A percentile compares a stretch with the other conserved stretches of the same genome.
phyloP scores from a whole-genome alignment of 2,888 invertebrate genomes.

The Eulithis prunata region DNA sequence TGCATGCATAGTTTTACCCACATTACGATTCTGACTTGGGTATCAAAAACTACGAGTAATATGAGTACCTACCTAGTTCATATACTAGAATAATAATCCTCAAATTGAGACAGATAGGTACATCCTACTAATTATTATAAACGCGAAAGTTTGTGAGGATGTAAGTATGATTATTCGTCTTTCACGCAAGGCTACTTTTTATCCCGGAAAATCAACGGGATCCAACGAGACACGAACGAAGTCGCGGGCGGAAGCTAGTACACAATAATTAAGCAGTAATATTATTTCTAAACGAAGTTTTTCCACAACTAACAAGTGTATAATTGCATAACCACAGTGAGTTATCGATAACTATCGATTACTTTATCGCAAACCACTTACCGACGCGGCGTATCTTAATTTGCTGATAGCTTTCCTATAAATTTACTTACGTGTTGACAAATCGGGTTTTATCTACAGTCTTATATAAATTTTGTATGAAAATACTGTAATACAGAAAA shows the following conservation, averaged over 20 bases:
- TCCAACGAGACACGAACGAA: too few species aligned
- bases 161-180: too few species aligned
- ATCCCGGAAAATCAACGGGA: too few species aligned
- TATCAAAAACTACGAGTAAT: neutral
- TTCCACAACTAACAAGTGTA: neutral
- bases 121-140: too few species aligned
- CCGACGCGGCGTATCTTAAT: slow-evolving; percentile 29
- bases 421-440: slow-evolving; percentile 25
- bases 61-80: neutral
- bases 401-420: slow-evolving; percentile 36
- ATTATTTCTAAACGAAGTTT: neutral
- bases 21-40: too few species aligned
- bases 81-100: too few species aligned
- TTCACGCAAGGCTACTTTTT: too few species aligned
- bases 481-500: too few species aligned
- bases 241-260: too few species aligned
- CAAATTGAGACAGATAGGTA: too few species aligned
- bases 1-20: neutral
- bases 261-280: neutral
- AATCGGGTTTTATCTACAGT: slow-evolving; percentile 18
- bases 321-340: slow-evolving; percentile 25
- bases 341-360: slow-evolving; percentile 35
- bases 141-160: too few species aligned
- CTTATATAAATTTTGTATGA: neutral
- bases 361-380: slow-evolving; percentile 30